These are phyloP conservation scores for Acipenser ruthenus DNA, from an alignment of 2,797 vertebrate species.

Conservation along the genomic window DNA sequence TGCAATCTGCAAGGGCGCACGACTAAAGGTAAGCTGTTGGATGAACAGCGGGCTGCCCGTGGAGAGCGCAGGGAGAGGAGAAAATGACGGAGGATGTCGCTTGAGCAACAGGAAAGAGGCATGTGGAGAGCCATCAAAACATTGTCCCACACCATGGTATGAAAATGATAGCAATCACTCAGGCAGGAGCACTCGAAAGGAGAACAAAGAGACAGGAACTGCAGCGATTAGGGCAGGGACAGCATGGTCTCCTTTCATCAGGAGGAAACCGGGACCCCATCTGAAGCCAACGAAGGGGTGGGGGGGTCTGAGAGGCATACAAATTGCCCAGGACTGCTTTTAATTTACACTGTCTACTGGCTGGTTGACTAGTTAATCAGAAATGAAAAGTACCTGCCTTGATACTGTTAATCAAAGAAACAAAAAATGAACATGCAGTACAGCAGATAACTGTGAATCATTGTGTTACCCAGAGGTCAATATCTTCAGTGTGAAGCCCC, in stretches of 20 bases:
- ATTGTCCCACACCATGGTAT: slow-evolving; percentile 8
- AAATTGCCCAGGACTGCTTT: too few relatives aligned
- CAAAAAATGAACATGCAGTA: too few relatives aligned
- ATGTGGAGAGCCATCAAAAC: neutral
- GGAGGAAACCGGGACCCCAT: too few relatives aligned
- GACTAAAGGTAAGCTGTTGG: slow-evolving; percentile 39
- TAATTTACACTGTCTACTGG: too few relatives aligned
- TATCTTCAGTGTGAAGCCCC: too few relatives aligned
- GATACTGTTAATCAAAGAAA: too few relatives aligned
- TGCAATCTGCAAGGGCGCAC: slow-evolving; percentile 38
- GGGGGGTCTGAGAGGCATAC: too few relatives aligned
- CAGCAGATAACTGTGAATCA: too few relatives aligned
- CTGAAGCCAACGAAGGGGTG: too few relatives aligned
- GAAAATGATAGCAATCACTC: slow-evolving; percentile 22
- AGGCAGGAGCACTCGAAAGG: slow-evolving; percentile 7
- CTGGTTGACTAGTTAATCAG: too few relatives aligned
- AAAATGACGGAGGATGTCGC: slow-evolving; percentile 16
- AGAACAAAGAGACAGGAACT: slow-evolving; percentile 16
- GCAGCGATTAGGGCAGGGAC: slow-evolving; percentile 13
- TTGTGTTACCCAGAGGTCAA: too few relatives aligned
- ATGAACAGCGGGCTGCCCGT: slow-evolving; percentile 23
- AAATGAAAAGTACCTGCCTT: too few relatives aligned
- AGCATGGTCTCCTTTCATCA: neutral
- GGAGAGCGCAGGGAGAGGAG: slow-evolving; percentile 16
- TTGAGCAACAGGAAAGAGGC: slow-evolving; percentile 8